Conservation (phyloP, 2,888 invertebrate species). For the Drosophila meridiana region DNA sequence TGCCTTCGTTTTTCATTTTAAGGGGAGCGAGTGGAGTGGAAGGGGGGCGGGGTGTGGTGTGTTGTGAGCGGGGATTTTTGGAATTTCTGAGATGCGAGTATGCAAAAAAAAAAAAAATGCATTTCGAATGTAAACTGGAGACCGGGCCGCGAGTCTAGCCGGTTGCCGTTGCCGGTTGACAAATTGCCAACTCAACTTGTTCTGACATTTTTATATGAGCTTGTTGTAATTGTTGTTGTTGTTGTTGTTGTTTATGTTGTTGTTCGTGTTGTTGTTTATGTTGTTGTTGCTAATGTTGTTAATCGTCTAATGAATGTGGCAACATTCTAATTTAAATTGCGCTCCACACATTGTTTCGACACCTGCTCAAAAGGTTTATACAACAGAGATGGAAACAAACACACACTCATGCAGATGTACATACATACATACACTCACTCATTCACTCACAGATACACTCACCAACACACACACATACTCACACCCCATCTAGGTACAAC, state of each 20-base stretch:
- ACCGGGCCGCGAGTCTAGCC: slow-evolving; percentile 67
- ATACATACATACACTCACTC: background rate
- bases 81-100: slow-evolving; percentile 54
- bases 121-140: slow-evolving; percentile 69
- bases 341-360: slow-evolving; percentile 78
- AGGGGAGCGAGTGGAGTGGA: background rate
- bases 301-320: slow-evolving; percentile 73
- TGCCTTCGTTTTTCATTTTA: slow-evolving; percentile 10
- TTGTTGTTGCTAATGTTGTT: slow-evolving; percentile 32
- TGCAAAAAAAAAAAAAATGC: slow-evolving; percentile 56
- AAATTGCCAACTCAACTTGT: slow-evolving; percentile 78
- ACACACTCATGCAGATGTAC: background rate
- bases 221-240: slow-evolving; percentile 15
- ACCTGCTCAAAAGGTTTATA: slow-evolving; percentile 54
- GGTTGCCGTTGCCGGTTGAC: slow-evolving; percentile 69
- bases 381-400: slow-evolving; percentile 2
- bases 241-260: slow-evolving; percentile 3
- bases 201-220: slow-evolving; percentile 73
- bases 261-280: slow-evolving; percentile 29
- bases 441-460: background rate
- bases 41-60: no score
- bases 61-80: slow-evolving; percentile 8
- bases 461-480: background rate
- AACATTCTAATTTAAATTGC: slow-evolving; percentile 80
- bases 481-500: background rate